Evolutionary conservation across 1,140 invertebrate species (phyloP), one percentile per base, ranked within the genome.

Genomic region (Colletes latitarsis): DNA sequence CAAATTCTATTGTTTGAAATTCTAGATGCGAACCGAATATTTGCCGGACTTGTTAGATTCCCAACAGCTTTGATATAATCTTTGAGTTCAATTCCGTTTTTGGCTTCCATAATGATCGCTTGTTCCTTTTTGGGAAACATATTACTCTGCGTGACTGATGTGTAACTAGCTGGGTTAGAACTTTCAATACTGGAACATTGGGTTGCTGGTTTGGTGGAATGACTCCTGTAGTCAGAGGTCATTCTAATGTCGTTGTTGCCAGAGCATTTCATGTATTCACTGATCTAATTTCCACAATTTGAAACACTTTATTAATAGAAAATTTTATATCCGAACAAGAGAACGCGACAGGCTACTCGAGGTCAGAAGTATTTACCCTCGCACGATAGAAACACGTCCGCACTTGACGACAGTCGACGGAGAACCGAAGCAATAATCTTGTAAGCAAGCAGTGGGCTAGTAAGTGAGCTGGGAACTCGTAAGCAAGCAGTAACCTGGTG

Each of bases 171-270:
- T 69, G 21, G 53, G n/a, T 12, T 68, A 15, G 46, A n/a, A 68
- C 46, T 68, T 49, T 49, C 19, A 30, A 9, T 14, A 52, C 10
- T 68, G n/a, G 17, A 21, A 53, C n/a, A 2, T 68, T 68, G 43
- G 46, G 14, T 52, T 68, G 14, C 46, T 53, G 43, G 49, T 53
- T 9, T 19, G 4, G 0, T 19, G 10, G 49, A 69, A 69, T 53
- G 49, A 69, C 49, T 69, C 49, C 67, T 53, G 67, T 69, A 69
- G 46, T 53, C 67, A 69, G 67, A 69, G 67, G 67, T 30, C 67
- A 69, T 69, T 53, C 15, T 9, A 6, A 21, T 52, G n/a, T 49
- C 9, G 46, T 49, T 49, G 46, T 9, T 49, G 46, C 46, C 5
- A 9, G 46, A 49, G 46, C n/a, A n/a, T n/a, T 49, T 49, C 9